Evolutionary conservation across 2,888 invertebrate species (phyloP).

Genomic region (Rhingia campestris): DNA sequence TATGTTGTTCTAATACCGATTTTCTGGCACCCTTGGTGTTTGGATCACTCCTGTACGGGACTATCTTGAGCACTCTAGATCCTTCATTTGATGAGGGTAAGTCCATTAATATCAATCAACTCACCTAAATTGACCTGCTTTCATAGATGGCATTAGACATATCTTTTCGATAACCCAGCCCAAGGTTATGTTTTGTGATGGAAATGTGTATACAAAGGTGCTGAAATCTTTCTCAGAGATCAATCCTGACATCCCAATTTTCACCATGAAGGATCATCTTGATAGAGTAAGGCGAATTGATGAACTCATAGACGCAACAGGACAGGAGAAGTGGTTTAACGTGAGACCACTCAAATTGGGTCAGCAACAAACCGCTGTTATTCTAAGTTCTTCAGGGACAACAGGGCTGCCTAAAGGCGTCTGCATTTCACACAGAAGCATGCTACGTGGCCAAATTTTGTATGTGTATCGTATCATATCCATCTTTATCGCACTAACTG

Average conservation of each 20-base stretch:
- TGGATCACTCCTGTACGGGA: conserved; percentile 69
- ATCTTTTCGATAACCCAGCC: conserved; percentile 80
- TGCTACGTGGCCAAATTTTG: conserved; percentile 45
- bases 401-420: conserved; percentile 75
- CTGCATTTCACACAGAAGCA: conserved; percentile 69
- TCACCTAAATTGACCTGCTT: neutral
- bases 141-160: conserved; percentile 77
- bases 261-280: conserved; percentile 72
- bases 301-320: conserved; percentile 68
- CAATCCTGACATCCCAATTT: conserved; percentile 63
- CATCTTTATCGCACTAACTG: too few relatives aligned
- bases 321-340: conserved; percentile 48
- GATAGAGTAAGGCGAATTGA: conserved; percentile 64
- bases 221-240: conserved; percentile 66
- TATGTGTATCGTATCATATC: conserved; percentile 1
- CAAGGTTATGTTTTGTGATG: conserved; percentile 81
- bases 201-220: conserved; percentile 75
- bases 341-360: conserved; percentile 49
- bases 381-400: conserved; percentile 75
- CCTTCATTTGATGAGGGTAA: conserved; percentile 52
- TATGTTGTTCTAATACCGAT: conserved; percentile 79
- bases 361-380: conserved; percentile 67
- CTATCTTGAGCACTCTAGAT: conserved; percentile 31
- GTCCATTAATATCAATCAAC: neutral
- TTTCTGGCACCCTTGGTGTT: conserved; percentile 79